phyloP scores from a whole-genome alignment of 2,797 vertebrate genomes.

The Ctenochaetus hawaiiensis region DNA sequence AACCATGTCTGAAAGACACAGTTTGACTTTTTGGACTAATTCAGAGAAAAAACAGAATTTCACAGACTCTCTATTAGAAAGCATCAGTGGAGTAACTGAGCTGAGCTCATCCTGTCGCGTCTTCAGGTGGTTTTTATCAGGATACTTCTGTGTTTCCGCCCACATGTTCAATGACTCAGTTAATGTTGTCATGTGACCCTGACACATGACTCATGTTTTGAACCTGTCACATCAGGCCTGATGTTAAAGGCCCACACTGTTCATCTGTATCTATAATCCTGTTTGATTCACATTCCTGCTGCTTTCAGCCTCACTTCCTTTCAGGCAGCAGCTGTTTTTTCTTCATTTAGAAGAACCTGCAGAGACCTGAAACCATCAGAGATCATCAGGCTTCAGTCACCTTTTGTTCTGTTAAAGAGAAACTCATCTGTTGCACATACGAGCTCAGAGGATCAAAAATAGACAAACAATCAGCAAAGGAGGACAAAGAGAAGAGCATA shows the following conservation, averaged over 20 bases:
- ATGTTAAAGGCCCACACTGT: background rate
- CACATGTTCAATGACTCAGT: background rate
- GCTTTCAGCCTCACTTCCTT: background rate
- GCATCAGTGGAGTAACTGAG: no score
- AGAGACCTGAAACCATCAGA: background rate
- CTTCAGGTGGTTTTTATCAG: background rate
- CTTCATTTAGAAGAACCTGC: background rate
- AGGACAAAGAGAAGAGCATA: background rate
- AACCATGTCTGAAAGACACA: background rate
- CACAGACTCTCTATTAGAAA: no score
- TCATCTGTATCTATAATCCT: background rate
- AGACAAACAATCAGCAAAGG: background rate
- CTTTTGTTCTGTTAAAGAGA: background rate
- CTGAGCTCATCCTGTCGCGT: background rate
- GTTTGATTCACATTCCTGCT: conserved; percentile 26
- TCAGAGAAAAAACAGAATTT: background rate
- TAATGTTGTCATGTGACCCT: background rate
- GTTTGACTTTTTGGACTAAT: background rate
- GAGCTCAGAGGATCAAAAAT: background rate
- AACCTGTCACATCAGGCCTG: background rate
- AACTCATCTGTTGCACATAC: no score
- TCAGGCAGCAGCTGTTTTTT: background rate
- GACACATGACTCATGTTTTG: background rate
- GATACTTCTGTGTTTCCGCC: background rate
- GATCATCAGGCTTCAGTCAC: no score